Percentiles rank a stretch among this genome's conserved stretches.
These are phyloP conservation scores for Ophion ventricosus DNA, from an alignment of 2,888 invertebrate genomes.

Conservation along the genomic window DNA sequence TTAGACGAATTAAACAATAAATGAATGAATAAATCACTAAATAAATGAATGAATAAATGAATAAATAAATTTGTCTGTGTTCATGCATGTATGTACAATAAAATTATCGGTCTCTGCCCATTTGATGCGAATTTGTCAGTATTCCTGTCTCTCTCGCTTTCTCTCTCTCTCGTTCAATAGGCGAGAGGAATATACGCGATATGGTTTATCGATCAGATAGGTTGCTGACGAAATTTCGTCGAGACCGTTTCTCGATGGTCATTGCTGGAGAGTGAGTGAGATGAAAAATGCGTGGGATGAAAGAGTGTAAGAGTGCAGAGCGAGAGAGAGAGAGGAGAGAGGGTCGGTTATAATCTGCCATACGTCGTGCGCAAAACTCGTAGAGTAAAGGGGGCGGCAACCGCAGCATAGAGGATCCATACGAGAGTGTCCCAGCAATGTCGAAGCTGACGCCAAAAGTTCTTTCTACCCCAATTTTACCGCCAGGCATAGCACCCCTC, in stretches of 20 bases:
- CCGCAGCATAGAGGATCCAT: conserved; percentile 76
- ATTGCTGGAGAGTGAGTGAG: conserved; percentile 57
- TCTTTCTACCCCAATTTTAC: conserved; percentile 64
- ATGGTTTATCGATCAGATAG: conserved; percentile 78
- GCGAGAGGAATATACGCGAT: conserved; percentile 29
- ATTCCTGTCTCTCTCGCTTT: background rate
- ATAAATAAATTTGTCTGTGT: no score
- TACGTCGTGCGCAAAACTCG: conserved; percentile 77
- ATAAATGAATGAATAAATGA: no score
- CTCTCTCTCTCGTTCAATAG: conserved; percentile 9
- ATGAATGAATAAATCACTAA: no score
- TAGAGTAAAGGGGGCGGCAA: conserved; percentile 81
- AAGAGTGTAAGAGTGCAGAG: conserved; percentile 6
- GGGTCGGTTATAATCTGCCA: conserved; percentile 80
- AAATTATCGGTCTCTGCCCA: background rate
- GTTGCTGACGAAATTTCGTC: conserved; percentile 77
- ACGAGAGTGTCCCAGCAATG: conserved; percentile 75
- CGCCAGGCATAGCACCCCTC: conserved; percentile 67
- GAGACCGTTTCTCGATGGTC: conserved; percentile 75
- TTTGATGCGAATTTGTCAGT: conserved; percentile 28
- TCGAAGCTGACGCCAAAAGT: conserved; percentile 59
- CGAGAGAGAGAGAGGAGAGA: conserved; percentile 30
- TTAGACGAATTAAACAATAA: no score
- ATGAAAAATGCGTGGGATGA: conserved; percentile 26
- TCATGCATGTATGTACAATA: background rate